Conservation (phyloP, 2,113 vertebrate species). For the Sorex araneus region DNA sequence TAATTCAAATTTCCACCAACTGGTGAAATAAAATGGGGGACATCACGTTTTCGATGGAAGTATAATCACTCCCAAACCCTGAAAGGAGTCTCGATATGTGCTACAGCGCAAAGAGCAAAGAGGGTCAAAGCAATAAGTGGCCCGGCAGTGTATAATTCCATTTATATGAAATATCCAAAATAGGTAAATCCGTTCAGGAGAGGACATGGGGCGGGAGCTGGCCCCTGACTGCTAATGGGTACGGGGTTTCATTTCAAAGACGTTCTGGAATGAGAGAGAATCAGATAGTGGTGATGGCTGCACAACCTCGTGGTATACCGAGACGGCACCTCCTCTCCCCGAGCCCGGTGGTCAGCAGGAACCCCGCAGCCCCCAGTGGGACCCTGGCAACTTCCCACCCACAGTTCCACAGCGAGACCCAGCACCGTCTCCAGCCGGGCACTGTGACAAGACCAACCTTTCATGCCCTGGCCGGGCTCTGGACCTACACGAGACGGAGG, state of each 20-base stretch:
- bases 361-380: too few species aligned
- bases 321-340: too few species aligned
- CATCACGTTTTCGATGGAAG: not conserved
- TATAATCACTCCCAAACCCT: not conserved
- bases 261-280: not conserved
- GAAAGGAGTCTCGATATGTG: not conserved
- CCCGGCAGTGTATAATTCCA: not conserved
- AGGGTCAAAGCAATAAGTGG: not conserved
- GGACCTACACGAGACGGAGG: not conserved
- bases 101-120: too few species aligned
- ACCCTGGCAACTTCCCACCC: too few species aligned
- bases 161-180: not conserved
- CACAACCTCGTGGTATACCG: not conserved
- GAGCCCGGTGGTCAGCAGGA: too few species aligned
- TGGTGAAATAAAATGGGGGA: not conserved
- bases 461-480: not conserved
- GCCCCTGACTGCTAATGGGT: not conserved
- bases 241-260: slow-evolving; percentile 11
- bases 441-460: not conserved
- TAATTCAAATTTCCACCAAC: not conserved
- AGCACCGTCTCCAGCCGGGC: too few species aligned
- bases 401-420: too few species aligned
- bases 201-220: not conserved
- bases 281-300: not conserved
- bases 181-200: not conserved